phyloP scores from a whole-genome alignment of 1,140 invertebrate genomes.

The Drosophila watanabei region DNA sequence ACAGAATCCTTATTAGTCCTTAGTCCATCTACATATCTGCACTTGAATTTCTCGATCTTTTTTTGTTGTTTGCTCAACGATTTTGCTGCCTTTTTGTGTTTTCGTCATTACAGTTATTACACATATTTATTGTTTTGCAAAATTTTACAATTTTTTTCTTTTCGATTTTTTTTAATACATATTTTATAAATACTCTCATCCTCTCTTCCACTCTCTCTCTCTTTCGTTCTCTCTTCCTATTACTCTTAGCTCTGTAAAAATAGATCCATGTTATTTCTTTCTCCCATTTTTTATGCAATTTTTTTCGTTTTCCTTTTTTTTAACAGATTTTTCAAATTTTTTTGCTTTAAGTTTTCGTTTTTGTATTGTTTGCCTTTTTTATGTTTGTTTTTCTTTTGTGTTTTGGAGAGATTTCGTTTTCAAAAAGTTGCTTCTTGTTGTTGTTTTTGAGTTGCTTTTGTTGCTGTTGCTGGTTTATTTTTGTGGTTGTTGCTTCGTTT shows the following conservation, averaged over 20 bases:
- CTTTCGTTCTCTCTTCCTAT: constrained; percentile 50
- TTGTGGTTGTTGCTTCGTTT: constrained; percentile 58
- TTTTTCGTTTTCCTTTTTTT: constrained; percentile 61
- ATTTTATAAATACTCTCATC: constrained; percentile 78
- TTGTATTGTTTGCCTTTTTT: constrained; percentile 65
- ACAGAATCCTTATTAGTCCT: constrained; percentile 26
- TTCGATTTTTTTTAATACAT: constrained; percentile 73
- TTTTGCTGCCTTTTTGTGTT: constrained; percentile 39
- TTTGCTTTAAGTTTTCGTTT: constrained; percentile 56
- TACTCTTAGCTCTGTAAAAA: constrained; percentile 73
- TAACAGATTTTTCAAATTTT: constrained; percentile 75
- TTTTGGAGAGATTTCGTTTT: constrained; percentile 81
- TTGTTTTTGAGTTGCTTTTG: constrained; percentile 55
- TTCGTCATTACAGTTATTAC: constrained; percentile 61
- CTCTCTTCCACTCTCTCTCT: constrained; percentile 6
- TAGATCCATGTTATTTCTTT: constrained; percentile 69
- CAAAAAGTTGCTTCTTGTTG: constrained; percentile 66
- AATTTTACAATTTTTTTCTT: constrained; percentile 76
- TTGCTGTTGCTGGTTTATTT: constrained; percentile 64
- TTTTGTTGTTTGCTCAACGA: constrained; percentile 65
- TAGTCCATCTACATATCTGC: constrained; percentile 36
- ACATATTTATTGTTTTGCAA: constrained; percentile 62
- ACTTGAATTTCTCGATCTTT: constrained; percentile 39
- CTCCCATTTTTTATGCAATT: constrained; percentile 28
- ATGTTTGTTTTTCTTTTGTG: constrained; percentile 44